These are phyloP conservation scores for Rotaria socialis DNA, from an alignment of 2,888 invertebrate species.

Conservation along the genomic window DNA sequence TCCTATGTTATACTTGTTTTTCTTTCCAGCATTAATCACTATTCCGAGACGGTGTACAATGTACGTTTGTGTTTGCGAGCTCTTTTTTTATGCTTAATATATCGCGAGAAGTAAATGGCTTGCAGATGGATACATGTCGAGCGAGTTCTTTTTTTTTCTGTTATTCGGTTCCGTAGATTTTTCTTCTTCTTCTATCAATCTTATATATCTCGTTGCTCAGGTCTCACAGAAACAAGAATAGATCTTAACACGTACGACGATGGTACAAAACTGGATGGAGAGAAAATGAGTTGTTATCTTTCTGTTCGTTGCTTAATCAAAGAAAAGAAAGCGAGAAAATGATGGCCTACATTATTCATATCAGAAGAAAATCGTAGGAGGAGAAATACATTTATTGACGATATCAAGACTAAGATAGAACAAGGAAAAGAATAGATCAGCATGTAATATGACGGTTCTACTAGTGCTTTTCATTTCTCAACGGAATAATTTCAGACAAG, in stretches of 20 bases:
- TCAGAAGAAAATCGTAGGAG: neutral
- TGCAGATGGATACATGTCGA: neutral
- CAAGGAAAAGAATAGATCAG: neutral
- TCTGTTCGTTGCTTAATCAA: neutral
- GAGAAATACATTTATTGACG: constrained; percentile 8
- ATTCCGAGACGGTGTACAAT: neutral
- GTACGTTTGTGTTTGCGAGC: neutral
- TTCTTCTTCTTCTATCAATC: neutral
- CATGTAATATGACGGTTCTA: neutral
- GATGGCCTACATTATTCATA: neutral
- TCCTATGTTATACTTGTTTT: neutral
- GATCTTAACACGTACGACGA: constrained; percentile 6
- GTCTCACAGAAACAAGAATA: neutral
- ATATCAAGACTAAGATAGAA: neutral
- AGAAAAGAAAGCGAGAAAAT: neutral
- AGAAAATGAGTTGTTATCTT: constrained; percentile 13
- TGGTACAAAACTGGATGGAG: neutral
- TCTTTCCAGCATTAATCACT: neutral
- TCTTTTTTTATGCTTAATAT: too few species aligned
- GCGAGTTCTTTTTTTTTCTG: neutral
- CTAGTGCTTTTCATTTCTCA: neutral
- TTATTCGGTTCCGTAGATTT: neutral
- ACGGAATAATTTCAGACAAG: neutral
- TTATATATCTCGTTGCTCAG: neutral
- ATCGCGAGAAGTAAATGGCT: neutral